These are phyloP conservation scores for Zoanthus gigantus DNA, from an alignment of 92 coral and sea anemone genomes.

Conservation along the genomic window DNA sequence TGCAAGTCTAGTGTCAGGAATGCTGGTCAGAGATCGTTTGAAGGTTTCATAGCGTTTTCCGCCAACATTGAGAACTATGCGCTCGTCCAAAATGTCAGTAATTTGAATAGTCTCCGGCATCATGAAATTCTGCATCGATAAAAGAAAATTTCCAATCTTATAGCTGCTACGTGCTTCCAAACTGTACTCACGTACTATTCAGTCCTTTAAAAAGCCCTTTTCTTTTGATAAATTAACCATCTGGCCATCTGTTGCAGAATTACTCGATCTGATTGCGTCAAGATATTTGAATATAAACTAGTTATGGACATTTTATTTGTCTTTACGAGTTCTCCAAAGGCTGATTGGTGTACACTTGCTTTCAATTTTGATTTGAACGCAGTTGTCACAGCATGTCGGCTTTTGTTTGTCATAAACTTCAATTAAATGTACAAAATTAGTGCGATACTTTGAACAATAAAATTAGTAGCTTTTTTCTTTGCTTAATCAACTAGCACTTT, in stretches of 20 bases:
- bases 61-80: slow-evolving; percentile 78
- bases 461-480: not conserved
- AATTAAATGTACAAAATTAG: not conserved
- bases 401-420: not conserved
- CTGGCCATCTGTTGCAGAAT: slow-evolving; percentile 29
- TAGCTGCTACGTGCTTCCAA: no score
- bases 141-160: not conserved
- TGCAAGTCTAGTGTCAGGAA: slow-evolving; percentile 82
- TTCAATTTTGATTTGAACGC: not conserved
- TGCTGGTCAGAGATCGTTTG: slow-evolving; percentile 73
- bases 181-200: not conserved
- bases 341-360: slow-evolving; percentile 17
- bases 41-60: slow-evolving; percentile 81
- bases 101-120: slow-evolving; percentile 4
- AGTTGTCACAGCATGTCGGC: not conserved
- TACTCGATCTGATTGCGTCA: not conserved
- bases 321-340: not conserved
- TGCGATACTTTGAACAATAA: not conserved
- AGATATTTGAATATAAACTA: not conserved
- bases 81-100: slow-evolving; percentile 37
- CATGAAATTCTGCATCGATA: not conserved
- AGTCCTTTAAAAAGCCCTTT: no score
- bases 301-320: not conserved
- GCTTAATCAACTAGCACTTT: not conserved
- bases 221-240: not conserved